These are phyloP conservation scores for Drosophila vallismaia DNA, from an alignment of 2,888 invertebrate genomes.

Conservation along the genomic window DNA sequence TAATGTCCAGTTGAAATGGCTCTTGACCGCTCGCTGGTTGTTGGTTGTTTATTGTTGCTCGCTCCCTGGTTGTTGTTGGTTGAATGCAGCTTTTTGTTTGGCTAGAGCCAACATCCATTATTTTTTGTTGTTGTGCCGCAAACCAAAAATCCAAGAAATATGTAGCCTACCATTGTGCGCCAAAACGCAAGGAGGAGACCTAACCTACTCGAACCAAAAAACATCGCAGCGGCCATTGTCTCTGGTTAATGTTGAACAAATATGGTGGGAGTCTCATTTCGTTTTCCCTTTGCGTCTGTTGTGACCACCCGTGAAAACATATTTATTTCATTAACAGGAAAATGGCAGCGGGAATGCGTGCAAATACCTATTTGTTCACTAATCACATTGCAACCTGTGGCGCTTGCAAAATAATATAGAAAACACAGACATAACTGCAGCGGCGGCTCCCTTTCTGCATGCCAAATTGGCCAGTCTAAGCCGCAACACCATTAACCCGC, in stretches of 20 bases:
- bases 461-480: conserved; percentile 28
- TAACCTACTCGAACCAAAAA: background rate
- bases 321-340: conserved; percentile 67
- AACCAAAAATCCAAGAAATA: conserved; percentile 16
- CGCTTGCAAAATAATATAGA: conserved; percentile 42
- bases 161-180: conserved; percentile 38
- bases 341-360: conserved; percentile 53
- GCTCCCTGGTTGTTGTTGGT: conserved; percentile 5
- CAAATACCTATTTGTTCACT: conserved; percentile 52
- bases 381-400: conserved; percentile 74
- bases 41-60: conserved; percentile 13
- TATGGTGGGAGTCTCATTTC: conserved; percentile 5
- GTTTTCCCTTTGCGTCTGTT: background rate
- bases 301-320: conserved; percentile 42
- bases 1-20: conserved; percentile 69
- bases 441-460: conserved; percentile 5
- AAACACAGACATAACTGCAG: conserved; percentile 17
- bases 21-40: conserved; percentile 31
- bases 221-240: conserved; percentile 10
- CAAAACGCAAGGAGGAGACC: background rate
- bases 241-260: conserved; percentile 46
- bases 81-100: conserved; percentile 14
- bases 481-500: conserved; percentile 14
- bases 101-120: conserved; percentile 36
- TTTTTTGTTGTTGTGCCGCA: conserved; percentile 27